Conservation (phyloP, 2,113 vertebrate genomes). For the Myotis lucifugus region DNA sequence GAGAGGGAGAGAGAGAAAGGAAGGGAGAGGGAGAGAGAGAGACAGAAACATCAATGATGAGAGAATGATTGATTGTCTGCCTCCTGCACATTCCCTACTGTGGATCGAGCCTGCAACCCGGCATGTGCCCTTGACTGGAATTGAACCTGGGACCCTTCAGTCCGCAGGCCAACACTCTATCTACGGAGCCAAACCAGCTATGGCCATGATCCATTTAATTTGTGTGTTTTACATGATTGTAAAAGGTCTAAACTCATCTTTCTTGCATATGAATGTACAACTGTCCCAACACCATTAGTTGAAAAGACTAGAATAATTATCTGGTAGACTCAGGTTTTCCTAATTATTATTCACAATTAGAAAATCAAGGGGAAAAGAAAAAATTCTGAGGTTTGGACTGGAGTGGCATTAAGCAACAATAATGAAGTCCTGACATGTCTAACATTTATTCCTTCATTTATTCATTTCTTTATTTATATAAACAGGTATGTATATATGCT, state of each 20-base stretch:
- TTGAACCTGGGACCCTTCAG: no score
- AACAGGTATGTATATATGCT: background rate
- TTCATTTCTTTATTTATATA: background rate
- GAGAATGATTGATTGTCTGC: no score
- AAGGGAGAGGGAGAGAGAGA: no score
- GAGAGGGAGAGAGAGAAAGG: no score
- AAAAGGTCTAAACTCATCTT: conserved; percentile 16
- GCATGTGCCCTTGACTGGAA: no score
- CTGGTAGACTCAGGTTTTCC: background rate
- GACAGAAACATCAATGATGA: no score
- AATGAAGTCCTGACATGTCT: background rate
- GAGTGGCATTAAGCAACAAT: background rate
- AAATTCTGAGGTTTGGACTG: background rate
- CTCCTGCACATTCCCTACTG: no score
- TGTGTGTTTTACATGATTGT: background rate
- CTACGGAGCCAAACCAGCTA: no score
- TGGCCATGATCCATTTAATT: background rate
- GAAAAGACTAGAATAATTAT: background rate
- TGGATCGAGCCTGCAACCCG: no score
- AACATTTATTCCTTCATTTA: background rate
- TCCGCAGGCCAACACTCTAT: no score
- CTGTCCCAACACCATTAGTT: background rate
- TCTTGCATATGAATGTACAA: background rate
- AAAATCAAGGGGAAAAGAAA: background rate
- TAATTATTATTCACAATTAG: background rate